A percentile compares a stretch with the other conserved stretches of the same genome.
Conservation (phyloP, 2,113 vertebrate genomes). For the Chloebia gouldiae region DNA sequence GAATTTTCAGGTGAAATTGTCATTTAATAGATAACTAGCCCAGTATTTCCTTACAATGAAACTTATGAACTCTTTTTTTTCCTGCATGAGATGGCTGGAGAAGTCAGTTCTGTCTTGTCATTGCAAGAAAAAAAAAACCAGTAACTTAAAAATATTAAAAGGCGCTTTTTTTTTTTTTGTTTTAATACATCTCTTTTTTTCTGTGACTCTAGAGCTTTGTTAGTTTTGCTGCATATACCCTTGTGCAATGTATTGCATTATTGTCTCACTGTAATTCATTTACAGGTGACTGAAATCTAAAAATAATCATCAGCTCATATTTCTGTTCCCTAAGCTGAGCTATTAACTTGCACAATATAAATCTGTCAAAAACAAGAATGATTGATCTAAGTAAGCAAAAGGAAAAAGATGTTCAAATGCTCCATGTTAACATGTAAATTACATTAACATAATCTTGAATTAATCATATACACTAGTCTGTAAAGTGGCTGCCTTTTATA, state of each 20-base stretch:
- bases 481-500: constrained; percentile 44
- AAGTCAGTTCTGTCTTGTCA: background rate
- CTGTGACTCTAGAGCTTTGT: background rate
- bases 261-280: constrained; percentile 1
- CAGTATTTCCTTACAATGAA: background rate
- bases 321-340: constrained; percentile 19
- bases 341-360: constrained; percentile 19
- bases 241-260: background rate
- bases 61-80: background rate
- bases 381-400: constrained; percentile 33
- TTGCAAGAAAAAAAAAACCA: background rate
- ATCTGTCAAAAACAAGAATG: constrained; percentile 32
- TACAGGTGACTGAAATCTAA: constrained; percentile 35
- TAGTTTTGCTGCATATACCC: background rate
- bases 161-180: background rate
- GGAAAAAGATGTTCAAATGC: constrained; percentile 34
- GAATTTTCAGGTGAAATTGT: background rate
- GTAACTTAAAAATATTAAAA: background rate
- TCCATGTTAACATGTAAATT: constrained; percentile 58
- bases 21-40: background rate
- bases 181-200: background rate
- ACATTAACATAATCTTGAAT: constrained; percentile 65
- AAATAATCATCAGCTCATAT: constrained; percentile 24
- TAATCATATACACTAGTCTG: constrained; percentile 30
- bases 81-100: background rate